Percentiles rank a stretch among this genome's conserved stretches.
Conservation (phyloP, 2,888 invertebrate genomes). For the Steinernema hermaphroditum region DNA sequence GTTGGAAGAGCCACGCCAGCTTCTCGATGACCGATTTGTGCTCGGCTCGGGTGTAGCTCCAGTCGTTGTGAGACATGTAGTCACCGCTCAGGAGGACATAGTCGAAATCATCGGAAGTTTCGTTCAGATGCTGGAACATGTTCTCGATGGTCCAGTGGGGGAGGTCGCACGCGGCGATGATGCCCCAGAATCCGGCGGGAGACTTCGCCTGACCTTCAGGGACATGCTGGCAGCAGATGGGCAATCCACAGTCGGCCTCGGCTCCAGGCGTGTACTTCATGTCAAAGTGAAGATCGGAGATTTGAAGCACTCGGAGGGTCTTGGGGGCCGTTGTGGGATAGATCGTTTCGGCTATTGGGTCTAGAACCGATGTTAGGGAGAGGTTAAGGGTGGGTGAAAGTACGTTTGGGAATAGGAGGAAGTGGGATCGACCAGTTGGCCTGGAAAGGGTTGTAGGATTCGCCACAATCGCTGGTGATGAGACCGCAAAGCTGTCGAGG, state of each 20-base stretch:
- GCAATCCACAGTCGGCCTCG: constrained; percentile 90
- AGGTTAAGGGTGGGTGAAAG: not conserved
- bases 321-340: not conserved
- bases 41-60: constrained; percentile 75
- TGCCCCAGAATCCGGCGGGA: constrained; percentile 92
- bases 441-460: constrained; percentile 67
- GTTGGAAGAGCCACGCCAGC: constrained; percentile 52
- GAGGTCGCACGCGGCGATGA: constrained; percentile 90
- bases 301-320: constrained; percentile 82
- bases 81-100: constrained; percentile 89
- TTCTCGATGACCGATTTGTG: constrained; percentile 49
- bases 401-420: constrained; percentile 30
- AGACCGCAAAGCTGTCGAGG: constrained; percentile 61
- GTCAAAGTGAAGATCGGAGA: constrained; percentile 94
- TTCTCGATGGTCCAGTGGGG: constrained; percentile 88
- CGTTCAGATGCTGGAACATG: constrained; percentile 73
- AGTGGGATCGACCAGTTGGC: constrained; percentile 56
- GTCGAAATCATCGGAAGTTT: constrained; percentile 69
- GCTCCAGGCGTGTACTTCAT: constrained; percentile 82
- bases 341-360: constrained; percentile 9
- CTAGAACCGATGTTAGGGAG: too few relatives aligned
- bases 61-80: constrained; percentile 91
- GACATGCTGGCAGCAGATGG: constrained; percentile 78
- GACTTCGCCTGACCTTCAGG: constrained; percentile 69
- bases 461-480: constrained; percentile 68